Conservation (phyloP, 2,797 vertebrate genomes). For the Myotis pilosus region DNA sequence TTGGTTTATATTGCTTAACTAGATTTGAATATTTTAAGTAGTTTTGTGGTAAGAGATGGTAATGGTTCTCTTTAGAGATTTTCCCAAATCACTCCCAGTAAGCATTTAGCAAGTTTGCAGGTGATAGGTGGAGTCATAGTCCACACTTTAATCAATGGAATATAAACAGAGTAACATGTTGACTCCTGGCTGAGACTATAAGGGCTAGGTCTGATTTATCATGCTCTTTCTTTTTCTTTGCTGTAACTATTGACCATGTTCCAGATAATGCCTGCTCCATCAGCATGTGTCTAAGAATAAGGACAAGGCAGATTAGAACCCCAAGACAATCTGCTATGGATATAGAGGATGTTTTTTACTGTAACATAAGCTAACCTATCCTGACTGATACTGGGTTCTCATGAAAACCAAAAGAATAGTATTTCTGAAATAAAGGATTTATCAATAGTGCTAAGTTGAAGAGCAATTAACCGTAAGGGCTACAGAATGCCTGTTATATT, state of each 20-base stretch:
- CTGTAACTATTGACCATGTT: not conserved
- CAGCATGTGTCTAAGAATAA: not conserved
- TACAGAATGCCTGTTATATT: not conserved
- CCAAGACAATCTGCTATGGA: not conserved
- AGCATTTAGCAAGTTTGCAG: not conserved
- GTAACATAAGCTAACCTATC: not conserved
- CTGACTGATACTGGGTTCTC: not conserved
- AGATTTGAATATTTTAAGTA: not conserved
- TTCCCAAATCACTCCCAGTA: slow-evolving; percentile 3
- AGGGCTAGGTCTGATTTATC: not conserved
- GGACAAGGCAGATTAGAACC: not conserved
- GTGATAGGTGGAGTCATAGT: not conserved
- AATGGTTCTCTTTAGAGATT: not conserved
- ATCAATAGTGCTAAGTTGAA: not conserved
- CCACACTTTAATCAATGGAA: not conserved
- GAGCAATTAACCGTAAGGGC: not conserved
- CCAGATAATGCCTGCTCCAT: not conserved
- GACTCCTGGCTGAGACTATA: not conserved
- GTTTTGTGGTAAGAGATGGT: slow-evolving; percentile 11
- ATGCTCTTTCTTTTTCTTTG: not conserved
- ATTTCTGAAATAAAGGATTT: not conserved
- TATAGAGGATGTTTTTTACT: not conserved
- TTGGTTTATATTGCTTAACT: not conserved
- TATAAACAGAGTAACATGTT: not conserved
- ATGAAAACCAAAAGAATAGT: slow-evolving; percentile 12